Evolutionary conservation across 1,140 invertebrate genomes (phyloP).

Genomic region (Pectinophora gossypiella): DNA sequence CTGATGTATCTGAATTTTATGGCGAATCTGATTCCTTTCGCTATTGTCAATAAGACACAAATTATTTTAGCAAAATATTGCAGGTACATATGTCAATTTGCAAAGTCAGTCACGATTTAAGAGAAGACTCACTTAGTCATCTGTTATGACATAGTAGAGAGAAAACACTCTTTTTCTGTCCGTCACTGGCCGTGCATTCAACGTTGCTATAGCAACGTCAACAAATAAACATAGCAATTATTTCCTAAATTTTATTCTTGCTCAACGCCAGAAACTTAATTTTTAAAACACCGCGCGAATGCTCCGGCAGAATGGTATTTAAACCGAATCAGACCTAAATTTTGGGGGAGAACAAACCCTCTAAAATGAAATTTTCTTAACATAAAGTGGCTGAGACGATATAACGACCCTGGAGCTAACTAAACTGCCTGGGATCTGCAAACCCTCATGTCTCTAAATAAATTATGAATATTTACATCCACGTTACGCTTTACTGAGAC

Average conservation of each 20-base stretch:
- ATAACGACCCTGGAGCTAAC: constrained; percentile 45
- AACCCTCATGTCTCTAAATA: constrained; percentile 65
- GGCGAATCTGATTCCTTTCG: no score
- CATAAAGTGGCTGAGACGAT: constrained; percentile 59
- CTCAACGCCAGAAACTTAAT: not conserved
- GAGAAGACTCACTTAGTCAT: no score
- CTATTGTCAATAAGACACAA: no score
- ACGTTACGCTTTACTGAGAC: constrained; percentile 60
- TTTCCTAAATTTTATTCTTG: not conserved
- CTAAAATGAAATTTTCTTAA: constrained; percentile 61
- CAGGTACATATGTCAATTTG: no score
- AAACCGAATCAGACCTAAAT: constrained; percentile 45
- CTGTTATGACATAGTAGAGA: no score
- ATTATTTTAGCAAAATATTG: no score
- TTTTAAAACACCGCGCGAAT: constrained; percentile 11
- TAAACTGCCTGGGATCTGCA: constrained; percentile 43
- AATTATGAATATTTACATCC: constrained; percentile 70
- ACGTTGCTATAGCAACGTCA: no score
- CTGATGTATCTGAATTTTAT: no score
- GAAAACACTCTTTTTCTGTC: no score
- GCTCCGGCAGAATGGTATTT: constrained; percentile 34
- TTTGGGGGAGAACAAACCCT: constrained; percentile 46
- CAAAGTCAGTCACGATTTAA: no score
- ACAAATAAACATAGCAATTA: no score
- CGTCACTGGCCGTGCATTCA: no score